Percentiles rank a stretch among this genome's conserved stretches.
phyloP scores from a whole-genome alignment of 1,140 invertebrate genomes.

The Drosophila grimshawi region DNA sequence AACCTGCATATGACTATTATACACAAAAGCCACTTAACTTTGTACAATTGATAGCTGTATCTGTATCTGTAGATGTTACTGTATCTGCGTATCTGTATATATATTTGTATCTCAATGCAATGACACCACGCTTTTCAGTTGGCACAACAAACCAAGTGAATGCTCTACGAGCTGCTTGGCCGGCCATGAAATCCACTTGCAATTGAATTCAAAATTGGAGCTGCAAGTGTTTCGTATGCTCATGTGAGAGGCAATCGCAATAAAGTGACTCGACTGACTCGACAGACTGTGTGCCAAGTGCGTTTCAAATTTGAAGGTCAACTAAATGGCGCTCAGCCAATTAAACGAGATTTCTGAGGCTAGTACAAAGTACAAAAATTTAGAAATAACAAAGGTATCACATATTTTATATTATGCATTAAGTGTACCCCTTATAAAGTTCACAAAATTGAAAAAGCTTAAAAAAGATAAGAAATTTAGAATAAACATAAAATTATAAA shows the following conservation, averaged over 20 bases:
- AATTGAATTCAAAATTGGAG: conserved; percentile 65
- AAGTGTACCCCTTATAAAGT: no score
- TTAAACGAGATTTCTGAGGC: conserved; percentile 17
- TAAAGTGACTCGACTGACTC: conserved; percentile 7
- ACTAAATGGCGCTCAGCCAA: conserved; percentile 60
- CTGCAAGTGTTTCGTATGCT: conserved; percentile 33
- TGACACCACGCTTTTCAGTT: conserved; percentile 62
- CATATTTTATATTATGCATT: no score
- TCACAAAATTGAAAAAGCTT: no score
- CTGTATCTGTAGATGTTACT: conserved; percentile 29
- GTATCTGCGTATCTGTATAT: conserved; percentile 34
- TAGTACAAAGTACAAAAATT: neutral
- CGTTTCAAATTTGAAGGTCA: conserved; percentile 67
- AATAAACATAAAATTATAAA: no score
- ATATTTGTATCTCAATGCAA: conserved; percentile 57
- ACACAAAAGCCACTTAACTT: conserved; percentile 64
- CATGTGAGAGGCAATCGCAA: conserved; percentile 37
- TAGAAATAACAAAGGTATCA: no score
- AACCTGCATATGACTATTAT: conserved; percentile 60
- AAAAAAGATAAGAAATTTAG: no score
- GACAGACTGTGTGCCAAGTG: conserved; percentile 50
- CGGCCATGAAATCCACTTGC: conserved; percentile 74
- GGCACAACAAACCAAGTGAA: conserved; percentile 52
- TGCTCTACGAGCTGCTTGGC: conserved; percentile 56
- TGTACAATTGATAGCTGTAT: conserved; percentile 44